phyloP scores from a whole-genome alignment of 2,113 vertebrate species.

The Symphodus melops region DNA sequence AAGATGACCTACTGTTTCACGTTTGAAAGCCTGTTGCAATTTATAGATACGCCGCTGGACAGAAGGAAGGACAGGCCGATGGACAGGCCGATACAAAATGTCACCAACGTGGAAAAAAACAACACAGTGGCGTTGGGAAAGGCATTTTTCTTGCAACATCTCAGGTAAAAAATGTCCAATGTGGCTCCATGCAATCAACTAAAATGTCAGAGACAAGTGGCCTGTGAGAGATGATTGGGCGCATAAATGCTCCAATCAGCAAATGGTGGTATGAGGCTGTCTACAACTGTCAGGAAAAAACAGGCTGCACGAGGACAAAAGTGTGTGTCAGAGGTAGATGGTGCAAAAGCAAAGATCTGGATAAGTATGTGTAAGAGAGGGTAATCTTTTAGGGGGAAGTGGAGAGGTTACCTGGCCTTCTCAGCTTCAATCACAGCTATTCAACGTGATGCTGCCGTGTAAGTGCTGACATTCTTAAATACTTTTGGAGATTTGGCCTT shows the following conservation, averaged over 20 bases:
- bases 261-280: slow-evolving; percentile 70
- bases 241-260: slow-evolving; percentile 81
- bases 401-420: slow-evolving; percentile 74
- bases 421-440: slow-evolving; percentile 73
- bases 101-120: slow-evolving; percentile 4
- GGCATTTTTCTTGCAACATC: slow-evolving; percentile 40
- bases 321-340: slow-evolving; percentile 36
- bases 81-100: not conserved
- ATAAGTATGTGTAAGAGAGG: slow-evolving; percentile 33
- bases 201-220: slow-evolving; percentile 80
- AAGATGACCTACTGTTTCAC: slow-evolving; percentile 18
- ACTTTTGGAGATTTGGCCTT: slow-evolving; percentile 53
- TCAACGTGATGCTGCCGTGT: slow-evolving; percentile 58
- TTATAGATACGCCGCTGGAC: not conserved
- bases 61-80: not conserved
- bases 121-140: slow-evolving; percentile 32
- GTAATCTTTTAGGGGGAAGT: slow-evolving; percentile 56
- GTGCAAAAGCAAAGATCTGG: slow-evolving; percentile 27
- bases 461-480: slow-evolving; percentile 41
- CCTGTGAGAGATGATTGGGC: slow-evolving; percentile 70
- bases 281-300: slow-evolving; percentile 62
- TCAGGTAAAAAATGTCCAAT: slow-evolving; percentile 57
- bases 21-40: slow-evolving; percentile 26
- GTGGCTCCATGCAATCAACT: slow-evolving; percentile 76
- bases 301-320: slow-evolving; percentile 36